These are phyloP conservation scores for Amblyopsis rosae DNA, from an alignment of 2,113 vertebrate species.

Conservation along the genomic window DNA sequence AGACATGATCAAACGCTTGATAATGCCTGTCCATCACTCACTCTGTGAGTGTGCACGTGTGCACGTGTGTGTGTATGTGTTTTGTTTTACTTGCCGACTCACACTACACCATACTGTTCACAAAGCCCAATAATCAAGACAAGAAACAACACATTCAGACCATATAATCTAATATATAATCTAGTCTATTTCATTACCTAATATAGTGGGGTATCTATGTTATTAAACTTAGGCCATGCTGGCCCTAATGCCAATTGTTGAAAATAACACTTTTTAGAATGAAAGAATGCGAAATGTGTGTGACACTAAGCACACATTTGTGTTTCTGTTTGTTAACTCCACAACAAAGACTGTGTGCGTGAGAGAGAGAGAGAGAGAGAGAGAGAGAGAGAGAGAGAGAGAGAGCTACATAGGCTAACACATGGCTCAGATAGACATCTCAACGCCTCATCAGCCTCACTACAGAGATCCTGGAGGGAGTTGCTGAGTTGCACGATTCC, in stretches of 20 bases:
- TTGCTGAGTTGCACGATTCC: constrained; percentile 29
- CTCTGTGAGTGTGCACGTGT: constrained; percentile 4
- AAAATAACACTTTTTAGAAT: too few species aligned
- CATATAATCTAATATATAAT: background rate
- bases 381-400: background rate
- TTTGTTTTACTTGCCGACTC: background rate
- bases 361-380: constrained; percentile 2
- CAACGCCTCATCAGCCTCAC: constrained; percentile 41
- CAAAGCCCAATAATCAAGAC: background rate
- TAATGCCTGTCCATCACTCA: constrained; percentile 37
- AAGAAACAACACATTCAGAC: background rate
- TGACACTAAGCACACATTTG: background rate
- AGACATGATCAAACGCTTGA: constrained; percentile 48
- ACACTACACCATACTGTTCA: background rate
- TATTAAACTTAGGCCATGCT: too few species aligned
- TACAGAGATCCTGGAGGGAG: constrained; percentile 48
- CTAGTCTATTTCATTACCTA: too few species aligned
- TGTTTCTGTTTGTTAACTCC: background rate
- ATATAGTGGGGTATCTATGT: too few species aligned
- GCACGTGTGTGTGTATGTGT: background rate
- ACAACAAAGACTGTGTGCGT: background rate
- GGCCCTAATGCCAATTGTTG: background rate
- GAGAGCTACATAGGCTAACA: constrained; percentile 13
- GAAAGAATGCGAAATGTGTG: background rate
- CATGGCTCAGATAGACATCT: constrained; percentile 23